Conservation (phyloP, 2,888 invertebrate genomes). For the Drosophila glabriapex region DNA sequence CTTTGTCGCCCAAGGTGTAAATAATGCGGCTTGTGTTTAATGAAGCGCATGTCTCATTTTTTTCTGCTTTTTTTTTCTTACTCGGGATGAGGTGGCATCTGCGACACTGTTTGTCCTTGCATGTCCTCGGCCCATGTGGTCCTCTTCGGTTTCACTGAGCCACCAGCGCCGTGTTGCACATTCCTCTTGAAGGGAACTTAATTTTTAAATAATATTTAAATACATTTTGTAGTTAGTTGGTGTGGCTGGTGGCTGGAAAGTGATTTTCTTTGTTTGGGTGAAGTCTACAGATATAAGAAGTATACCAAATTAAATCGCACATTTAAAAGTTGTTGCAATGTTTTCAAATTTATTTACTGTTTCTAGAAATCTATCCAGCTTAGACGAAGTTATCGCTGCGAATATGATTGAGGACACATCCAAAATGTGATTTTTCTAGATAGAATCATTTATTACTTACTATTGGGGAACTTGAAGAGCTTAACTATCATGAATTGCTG, state of each 20-base stretch:
- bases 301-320: background rate
- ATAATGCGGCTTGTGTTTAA: slow-evolving; percentile 82
- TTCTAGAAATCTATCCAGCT: too few species aligned
- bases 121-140: slow-evolving; percentile 20
- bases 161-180: slow-evolving; percentile 2
- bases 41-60: slow-evolving; percentile 70
- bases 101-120: slow-evolving; percentile 13
- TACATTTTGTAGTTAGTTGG: background rate
- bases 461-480: too few species aligned
- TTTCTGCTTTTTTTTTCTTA: background rate
- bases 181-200: background rate
- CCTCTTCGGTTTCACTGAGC: background rate
- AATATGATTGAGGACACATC: too few species aligned
- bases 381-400: too few species aligned
- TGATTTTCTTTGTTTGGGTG: background rate
- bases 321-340: background rate
- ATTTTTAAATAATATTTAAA: background rate
- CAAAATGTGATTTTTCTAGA: too few species aligned
- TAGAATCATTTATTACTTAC: too few species aligned
- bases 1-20: slow-evolving; percentile 76
- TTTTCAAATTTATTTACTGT: background rate
- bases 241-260: background rate
- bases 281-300: background rate
- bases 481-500: too few species aligned
- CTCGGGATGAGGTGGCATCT: slow-evolving; percentile 18